A percentile compares a stretch with the other conserved stretches of the same genome.
phyloP scores from a whole-genome alignment of 37 sponge, comb jelly and placozoan species.

The Ephydatia muelleri region DNA sequence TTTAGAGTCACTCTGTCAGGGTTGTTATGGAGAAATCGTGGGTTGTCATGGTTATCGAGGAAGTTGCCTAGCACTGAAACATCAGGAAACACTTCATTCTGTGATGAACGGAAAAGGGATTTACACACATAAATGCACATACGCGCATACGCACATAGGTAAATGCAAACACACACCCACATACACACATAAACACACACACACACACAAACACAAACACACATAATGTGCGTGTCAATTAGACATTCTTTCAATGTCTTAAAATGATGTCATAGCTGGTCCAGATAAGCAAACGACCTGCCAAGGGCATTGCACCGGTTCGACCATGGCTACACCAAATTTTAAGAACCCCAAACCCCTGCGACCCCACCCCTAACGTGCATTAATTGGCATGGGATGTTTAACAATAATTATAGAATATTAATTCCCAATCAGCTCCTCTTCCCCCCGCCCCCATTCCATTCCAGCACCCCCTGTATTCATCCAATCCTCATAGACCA shows the following conservation, averaged over 20 bases:
- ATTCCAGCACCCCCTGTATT: not conserved
- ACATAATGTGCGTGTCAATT: not conserved
- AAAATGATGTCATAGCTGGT: too few species aligned
- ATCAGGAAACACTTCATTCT: conserved; percentile 53
- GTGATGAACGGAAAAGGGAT: not conserved
- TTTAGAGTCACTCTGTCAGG: conserved; percentile 43
- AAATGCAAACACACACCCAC: conserved; percentile 4
- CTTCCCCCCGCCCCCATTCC: too few species aligned
- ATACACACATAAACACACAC: conserved; percentile 10
- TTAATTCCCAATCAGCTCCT: not conserved
- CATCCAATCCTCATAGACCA: not conserved
- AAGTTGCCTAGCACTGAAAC: conserved; percentile 72
- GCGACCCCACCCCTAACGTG: too few species aligned
- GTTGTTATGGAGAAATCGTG: conserved; percentile 61
- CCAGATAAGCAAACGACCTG: too few species aligned
- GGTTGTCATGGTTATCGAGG: conserved; percentile 82
- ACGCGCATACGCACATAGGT: not conserved
- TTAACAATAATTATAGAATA: not conserved
- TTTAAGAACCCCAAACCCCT: too few species aligned
- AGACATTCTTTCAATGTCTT: not conserved
- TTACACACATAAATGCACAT: not conserved
- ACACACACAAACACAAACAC: not conserved
- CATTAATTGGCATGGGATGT: not conserved
- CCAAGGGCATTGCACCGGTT: too few species aligned
- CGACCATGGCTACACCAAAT: too few species aligned